Evolutionary conservation across 2,888 invertebrate species (phyloP), one percentile per base, ranked within the genome.

Genomic region (Dryomyza anilis): DNA sequence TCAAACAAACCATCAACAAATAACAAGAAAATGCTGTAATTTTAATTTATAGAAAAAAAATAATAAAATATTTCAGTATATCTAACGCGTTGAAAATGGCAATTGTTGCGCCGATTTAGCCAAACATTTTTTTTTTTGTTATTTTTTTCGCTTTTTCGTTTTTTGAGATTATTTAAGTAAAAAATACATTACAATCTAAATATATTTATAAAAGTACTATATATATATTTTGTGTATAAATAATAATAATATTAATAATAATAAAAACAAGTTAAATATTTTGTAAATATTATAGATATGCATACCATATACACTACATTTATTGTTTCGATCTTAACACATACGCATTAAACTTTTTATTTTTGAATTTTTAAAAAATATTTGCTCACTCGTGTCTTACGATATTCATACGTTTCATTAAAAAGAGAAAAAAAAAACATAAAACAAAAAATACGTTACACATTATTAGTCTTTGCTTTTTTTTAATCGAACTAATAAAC

Each of bases 401-500:
- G 21, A 36, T 55, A 55, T 55, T 50, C n/a, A 25, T 23, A 48
- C 7, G 5, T 14, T 48, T 48, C 25, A 25, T 12, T 2, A 27
- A 50, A 50, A n/a, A 25, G 6, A 43, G 7, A 16, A 43, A 33
- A 33, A 33, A 16, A 43, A 1, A 8, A 16, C 43, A 16, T 6
- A 43, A 43, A 43, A 43, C 39, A 43, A 1, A 43, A 43, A 43
- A 43, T 43, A n/a, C 43, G 19, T 43, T 43, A 43, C n/a, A 19
- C 19, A 16, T 16, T 43, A 19, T 43, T 19, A 43, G 19, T 16
- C 43, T 43, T 16, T 16, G 19, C 16, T 43, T 43, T 6, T 43
- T 43, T 43, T 43, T 16, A 43, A 16, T 43, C 43, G 63, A 67
- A 69, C 61, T 59, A 63, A n/a, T n/a, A n/a, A n/a, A n/a, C n/a